phyloP scores from a whole-genome alignment of 2,113 vertebrate species.

The Australoheros scitulus region DNA sequence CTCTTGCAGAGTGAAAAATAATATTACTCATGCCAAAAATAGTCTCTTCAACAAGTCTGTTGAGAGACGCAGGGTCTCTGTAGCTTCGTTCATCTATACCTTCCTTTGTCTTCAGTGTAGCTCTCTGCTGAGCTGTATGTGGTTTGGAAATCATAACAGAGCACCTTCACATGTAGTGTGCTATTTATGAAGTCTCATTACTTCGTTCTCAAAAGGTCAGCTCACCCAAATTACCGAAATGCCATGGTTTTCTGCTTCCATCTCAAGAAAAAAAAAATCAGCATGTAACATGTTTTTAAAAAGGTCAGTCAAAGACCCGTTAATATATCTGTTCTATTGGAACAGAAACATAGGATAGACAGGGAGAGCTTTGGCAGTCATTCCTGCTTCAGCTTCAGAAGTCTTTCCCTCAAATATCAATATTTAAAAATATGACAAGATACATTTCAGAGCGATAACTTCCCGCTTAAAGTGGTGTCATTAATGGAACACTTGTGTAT shows the following conservation, averaged over 20 bases:
- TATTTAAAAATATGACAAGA: neutral
- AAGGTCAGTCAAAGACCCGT: slow-evolving; percentile 9
- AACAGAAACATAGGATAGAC: neutral
- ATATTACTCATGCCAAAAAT: slow-evolving; percentile 57
- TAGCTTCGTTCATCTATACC: slow-evolving; percentile 16
- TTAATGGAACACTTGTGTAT: neutral
- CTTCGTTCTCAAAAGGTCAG: slow-evolving; percentile 34
- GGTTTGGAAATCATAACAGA: neutral
- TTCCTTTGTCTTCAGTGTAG: slow-evolving; percentile 31
- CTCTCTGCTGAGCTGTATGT: neutral
- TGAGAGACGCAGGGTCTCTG: slow-evolving; percentile 7
- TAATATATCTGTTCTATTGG: neutral
- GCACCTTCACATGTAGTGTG: neutral
- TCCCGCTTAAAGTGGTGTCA: neutral
- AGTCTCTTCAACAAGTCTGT: slow-evolving; percentile 44
- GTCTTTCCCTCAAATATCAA: neutral
- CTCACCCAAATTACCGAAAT: slow-evolving; percentile 28
- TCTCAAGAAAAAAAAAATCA: neutral
- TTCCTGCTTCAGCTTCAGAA: neutral
- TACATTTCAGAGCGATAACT: neutral
- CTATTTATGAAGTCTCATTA: slow-evolving; percentile 34
- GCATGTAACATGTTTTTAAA: neutral
- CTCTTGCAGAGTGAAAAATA: slow-evolving; percentile 63
- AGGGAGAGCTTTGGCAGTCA: neutral
- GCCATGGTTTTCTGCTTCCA: slow-evolving; percentile 19